These are phyloP conservation scores for Zaprionus vittiger DNA, from an alignment of 1,140 invertebrate species.

Conservation along the genomic window DNA sequence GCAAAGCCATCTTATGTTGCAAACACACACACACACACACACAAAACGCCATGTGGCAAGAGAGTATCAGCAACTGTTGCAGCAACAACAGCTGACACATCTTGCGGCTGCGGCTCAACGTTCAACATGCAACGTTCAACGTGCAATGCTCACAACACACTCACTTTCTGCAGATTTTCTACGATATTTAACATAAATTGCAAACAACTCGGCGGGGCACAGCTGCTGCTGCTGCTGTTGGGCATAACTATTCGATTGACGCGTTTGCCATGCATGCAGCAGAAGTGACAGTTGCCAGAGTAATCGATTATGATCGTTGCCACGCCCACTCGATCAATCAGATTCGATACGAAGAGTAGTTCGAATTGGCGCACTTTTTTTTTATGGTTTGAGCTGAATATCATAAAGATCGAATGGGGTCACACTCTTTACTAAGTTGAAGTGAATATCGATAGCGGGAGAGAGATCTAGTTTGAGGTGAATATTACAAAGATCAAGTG, in stretches of 20 bases:
- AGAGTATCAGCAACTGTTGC: slow-evolving; percentile 33
- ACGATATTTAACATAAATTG: slow-evolving; percentile 76
- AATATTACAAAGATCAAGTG: too few relatives aligned
- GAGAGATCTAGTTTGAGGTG: not conserved
- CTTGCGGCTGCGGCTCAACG: slow-evolving; percentile 25
- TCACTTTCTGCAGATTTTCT: slow-evolving; percentile 63
- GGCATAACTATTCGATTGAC: slow-evolving; percentile 20
- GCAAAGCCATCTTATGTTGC: slow-evolving; percentile 68
- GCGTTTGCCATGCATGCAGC: slow-evolving; percentile 19
- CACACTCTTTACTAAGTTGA: not conserved
- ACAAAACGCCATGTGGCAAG: slow-evolving; percentile 54
- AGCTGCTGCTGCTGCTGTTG: slow-evolving; percentile 40
- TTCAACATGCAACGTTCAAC: slow-evolving; percentile 48
- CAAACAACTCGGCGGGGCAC: slow-evolving; percentile 16
- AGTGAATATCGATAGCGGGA: too few relatives aligned
- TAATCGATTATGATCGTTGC: slow-evolving; percentile 4
- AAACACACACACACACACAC: slow-evolving; percentile 32
- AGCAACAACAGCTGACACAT: slow-evolving; percentile 2
- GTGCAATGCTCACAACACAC: slow-evolving; percentile 21
- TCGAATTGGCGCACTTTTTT: not conserved
- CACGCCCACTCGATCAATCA: slow-evolving; percentile 4
- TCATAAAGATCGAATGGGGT: not conserved
- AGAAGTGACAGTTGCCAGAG: not conserved
- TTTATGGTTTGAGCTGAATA: not conserved
- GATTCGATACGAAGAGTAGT: slow-evolving; percentile 1